A percentile compares a stretch with the other conserved stretches of the same genome.
Evolutionary conservation across 1,140 invertebrate genomes (phyloP).

Genomic region (Dermatophagoides farinae): DNA sequence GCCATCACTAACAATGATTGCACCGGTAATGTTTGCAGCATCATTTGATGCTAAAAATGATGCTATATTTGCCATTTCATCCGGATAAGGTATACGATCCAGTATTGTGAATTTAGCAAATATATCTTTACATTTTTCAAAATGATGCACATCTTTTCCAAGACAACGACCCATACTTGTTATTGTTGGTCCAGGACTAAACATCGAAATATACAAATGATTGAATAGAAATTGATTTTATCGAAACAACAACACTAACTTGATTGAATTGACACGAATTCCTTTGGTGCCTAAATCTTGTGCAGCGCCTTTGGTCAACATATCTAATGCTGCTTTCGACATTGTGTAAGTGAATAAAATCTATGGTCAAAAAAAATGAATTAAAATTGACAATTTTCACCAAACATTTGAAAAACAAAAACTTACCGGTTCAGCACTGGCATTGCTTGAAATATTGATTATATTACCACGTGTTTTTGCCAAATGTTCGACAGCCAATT

Average conservation of each 20-base stretch:
- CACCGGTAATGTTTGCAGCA: constrained; percentile 59
- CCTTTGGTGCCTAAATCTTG: constrained; percentile 24
- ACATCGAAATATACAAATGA: not conserved
- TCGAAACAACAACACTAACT: not conserved
- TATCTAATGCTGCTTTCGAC: constrained; percentile 25
- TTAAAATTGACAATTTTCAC: not conserved
- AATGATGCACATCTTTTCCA: not conserved
- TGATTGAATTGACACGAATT: constrained; percentile 17
- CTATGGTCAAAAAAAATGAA: not conserved
- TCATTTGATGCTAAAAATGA: constrained; percentile 60
- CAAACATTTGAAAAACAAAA: not conserved
- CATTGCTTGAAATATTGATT: constrained; percentile 72
- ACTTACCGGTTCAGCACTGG: constrained; percentile 44
- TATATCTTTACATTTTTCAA: not conserved
- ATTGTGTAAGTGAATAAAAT: not conserved
- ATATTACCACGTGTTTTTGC: constrained; percentile 57
- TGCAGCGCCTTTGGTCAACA: constrained; percentile 25
- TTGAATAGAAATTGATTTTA: not conserved
- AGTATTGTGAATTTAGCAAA: not conserved
- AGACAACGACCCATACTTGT: not conserved
- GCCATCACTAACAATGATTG: constrained; percentile 54
- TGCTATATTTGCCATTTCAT: constrained; percentile 57
- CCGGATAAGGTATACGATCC: constrained; percentile 33
- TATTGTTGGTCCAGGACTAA: not conserved
- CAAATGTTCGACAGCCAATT: constrained; percentile 57